Percentiles rank a stretch among this genome's conserved stretches.
Conservation (phyloP, 30 jellyfish, hydroid and myxozoan genomes). For the Aurelia aurita complex sp. Pacific region DNA sequence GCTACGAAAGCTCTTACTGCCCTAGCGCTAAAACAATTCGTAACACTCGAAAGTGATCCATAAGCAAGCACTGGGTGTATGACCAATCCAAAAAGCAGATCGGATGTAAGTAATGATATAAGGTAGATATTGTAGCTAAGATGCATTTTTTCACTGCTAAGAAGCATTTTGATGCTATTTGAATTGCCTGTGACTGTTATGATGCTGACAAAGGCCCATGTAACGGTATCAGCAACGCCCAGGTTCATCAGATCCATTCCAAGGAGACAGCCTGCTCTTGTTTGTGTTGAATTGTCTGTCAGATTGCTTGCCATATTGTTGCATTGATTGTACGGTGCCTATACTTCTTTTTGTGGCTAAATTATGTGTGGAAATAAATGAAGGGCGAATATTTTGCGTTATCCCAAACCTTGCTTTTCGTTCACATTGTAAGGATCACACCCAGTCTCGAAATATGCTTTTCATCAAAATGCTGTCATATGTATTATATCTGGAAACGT, state of each 20-base stretch:
- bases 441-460: too few species aligned
- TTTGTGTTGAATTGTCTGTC: too few species aligned
- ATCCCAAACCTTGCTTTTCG: too few species aligned
- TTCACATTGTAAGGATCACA: too few species aligned
- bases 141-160: neutral
- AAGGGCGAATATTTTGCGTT: too few species aligned
- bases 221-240: slow-evolving; percentile 24
- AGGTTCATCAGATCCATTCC: neutral
- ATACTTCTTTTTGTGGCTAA: too few species aligned
- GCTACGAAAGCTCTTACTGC: neutral
- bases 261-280: too few species aligned
- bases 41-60: neutral
- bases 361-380: too few species aligned
- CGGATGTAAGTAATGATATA: slow-evolving; percentile 26
- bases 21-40: neutral
- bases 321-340: too few species aligned
- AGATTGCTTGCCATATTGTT: too few species aligned
- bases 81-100: slow-evolving; percentile 2
- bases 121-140: slow-evolving; percentile 18
- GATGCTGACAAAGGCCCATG: slow-evolving; percentile 6
- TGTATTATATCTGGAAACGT: too few species aligned
- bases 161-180: neutral
- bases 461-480: too few species aligned
- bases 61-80: slow-evolving; percentile 26
- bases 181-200: slow-evolving; percentile 11